phyloP scores from a whole-genome alignment of 2,797 vertebrate genomes.

The Sarcophilus harrisii region DNA sequence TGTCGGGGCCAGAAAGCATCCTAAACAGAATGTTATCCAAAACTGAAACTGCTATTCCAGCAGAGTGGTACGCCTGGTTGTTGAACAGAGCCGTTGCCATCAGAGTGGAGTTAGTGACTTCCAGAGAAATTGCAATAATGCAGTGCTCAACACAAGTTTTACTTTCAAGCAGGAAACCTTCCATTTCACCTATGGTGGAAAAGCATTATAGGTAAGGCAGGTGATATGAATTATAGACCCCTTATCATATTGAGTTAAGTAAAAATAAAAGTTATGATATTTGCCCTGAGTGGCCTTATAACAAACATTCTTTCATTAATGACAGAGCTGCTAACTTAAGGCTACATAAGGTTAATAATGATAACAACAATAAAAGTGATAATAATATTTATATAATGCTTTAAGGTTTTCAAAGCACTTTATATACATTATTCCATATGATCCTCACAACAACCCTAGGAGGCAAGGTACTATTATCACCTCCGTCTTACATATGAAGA shows the following conservation, averaged over 20 bases:
- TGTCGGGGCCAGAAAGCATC: constrained; percentile 89
- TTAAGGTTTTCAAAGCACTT: background rate
- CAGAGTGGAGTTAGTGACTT: constrained; percentile 72
- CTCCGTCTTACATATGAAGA: background rate
- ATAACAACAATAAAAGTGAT: background rate
- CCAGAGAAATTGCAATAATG: constrained; percentile 65
- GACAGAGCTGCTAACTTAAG: background rate
- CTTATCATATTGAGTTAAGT: background rate
- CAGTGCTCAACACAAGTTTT: constrained; percentile 50
- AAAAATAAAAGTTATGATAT: background rate
- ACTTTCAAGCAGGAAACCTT: constrained; percentile 37
- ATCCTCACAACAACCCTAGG: background rate
- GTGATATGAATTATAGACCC: background rate
- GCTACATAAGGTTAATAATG: background rate
- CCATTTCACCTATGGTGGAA: constrained; percentile 61
- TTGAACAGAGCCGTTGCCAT: constrained; percentile 92
- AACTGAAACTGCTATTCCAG: constrained; percentile 91
- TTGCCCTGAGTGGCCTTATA: background rate
- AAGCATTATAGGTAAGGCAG: constrained; percentile 34
- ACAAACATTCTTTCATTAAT: background rate
- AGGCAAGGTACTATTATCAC: background rate
- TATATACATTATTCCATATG: background rate
- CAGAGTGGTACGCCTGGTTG: constrained; percentile 95
- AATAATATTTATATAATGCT: background rate
- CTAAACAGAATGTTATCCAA: constrained; percentile 92